Evolutionary conservation across 2,113 vertebrate genomes (phyloP).

Genomic region (Eurystomus gularis): DNA sequence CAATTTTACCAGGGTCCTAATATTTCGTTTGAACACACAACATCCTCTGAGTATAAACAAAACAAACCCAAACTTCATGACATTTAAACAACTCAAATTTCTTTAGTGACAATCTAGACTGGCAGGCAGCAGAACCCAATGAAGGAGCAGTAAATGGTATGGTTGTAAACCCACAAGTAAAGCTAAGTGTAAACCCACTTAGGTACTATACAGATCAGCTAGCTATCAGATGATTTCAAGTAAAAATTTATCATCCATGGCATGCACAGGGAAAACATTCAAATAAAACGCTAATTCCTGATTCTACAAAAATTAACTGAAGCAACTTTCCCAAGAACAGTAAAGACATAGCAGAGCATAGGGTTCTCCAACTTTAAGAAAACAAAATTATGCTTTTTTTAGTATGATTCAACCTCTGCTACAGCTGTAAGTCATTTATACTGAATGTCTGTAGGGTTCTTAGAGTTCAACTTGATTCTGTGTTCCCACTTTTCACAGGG

Average conservation of each 20-base stretch:
- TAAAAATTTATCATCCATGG: neutral
- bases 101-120: neutral
- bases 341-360: neutral
- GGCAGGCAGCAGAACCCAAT: neutral
- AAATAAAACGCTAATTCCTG: neutral
- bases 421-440: neutral
- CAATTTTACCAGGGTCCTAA: neutral
- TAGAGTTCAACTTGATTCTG: neutral
- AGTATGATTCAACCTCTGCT: neutral
- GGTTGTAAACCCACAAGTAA: no score
- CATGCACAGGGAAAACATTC: neutral
- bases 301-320: neutral
- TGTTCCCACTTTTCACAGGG: neutral
- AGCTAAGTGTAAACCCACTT: no score
- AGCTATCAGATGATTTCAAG: neutral
- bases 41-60: neutral
- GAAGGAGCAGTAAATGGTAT: neutral
- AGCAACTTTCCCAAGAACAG: neutral
- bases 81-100: conserved; percentile 27
- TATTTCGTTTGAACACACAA: neutral
- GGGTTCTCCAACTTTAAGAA: neutral
- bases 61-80: neutral
- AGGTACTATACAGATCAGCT: neutral
- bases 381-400: no score
- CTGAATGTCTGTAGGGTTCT: neutral